Conservation (phyloP, 2,113 vertebrate genomes). For the Stigmatopora nigra region DNA sequence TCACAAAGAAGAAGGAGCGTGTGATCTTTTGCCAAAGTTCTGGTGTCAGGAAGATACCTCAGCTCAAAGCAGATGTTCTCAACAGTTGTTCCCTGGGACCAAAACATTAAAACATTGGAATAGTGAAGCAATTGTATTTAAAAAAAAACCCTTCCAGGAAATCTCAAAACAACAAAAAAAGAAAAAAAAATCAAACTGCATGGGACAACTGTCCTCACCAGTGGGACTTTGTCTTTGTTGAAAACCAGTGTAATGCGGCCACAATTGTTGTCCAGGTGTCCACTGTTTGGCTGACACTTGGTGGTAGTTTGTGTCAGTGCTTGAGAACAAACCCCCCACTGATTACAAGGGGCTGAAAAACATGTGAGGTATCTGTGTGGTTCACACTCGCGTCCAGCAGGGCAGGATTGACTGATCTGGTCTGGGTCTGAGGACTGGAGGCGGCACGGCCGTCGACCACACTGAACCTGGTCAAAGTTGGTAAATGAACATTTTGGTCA, state of each 20-base stretch:
- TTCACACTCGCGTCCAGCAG: constrained; percentile 74
- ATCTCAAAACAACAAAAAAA: neutral
- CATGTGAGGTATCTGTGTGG: constrained; percentile 79
- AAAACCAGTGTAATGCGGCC: constrained; percentile 87
- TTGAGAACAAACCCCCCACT: constrained; percentile 82
- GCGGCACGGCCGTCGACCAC: constrained; percentile 80
- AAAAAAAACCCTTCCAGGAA: constrained; percentile 1
- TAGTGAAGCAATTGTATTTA: constrained; percentile 2
- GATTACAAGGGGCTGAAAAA: constrained; percentile 80
- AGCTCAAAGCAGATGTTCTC: constrained; percentile 88
- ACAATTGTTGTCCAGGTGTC: constrained; percentile 86
- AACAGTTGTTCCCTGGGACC: constrained; percentile 83
- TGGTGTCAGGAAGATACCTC: constrained; percentile 78
- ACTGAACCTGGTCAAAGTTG: constrained; percentile 76
- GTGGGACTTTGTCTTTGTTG: constrained; percentile 79
- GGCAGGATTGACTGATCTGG: constrained; percentile 61
- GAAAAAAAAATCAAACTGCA: fast-evolving
- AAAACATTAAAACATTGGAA: constrained; percentile 4
- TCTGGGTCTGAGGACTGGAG: constrained; percentile 51
- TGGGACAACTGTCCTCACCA: constrained; percentile 63
- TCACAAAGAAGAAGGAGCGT: constrained; percentile 83
- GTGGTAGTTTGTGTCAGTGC: constrained; percentile 59
- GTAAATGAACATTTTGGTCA: neutral
- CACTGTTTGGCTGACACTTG: constrained; percentile 80
- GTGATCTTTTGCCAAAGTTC: constrained; percentile 76